Base-by-base conservation (phyloP, 2,888 invertebrate species). In the Bellardia bayeri region DNA sequence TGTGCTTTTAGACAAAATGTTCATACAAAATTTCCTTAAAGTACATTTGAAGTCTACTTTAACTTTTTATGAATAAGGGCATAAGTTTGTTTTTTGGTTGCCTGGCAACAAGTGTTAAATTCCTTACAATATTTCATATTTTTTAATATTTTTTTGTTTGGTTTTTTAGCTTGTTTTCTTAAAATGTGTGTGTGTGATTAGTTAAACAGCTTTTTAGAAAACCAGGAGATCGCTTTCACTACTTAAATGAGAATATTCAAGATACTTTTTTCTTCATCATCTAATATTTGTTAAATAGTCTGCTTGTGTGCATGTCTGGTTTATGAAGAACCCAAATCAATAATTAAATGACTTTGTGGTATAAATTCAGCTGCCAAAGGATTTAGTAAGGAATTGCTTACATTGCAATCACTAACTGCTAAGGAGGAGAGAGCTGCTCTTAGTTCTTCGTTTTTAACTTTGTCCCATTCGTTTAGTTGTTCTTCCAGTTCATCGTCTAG, bases 281-380 rank as follows among this genome's bases (percentile, higher is more conserved):
- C 51, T 54, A 37, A 14, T 61, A 51, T 49, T 68, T 54, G 30
- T n/a, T 49, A 14, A n/a, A 33, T 54, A n/a, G 66, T 56, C 13
- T 78, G 33, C 66, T 75, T 2, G 30, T n/a, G 11, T 51, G 13
- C n/a, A 16, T 49, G 23, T 30, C 33, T 63, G 51, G 56, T 79
- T 87, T 93, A 93, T 82, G 93, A 92, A 88, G 91, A 90, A 63
- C 91, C 91, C 76, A 92, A 90, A 78, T 92, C 93, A 71, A 93
- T 89, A 79, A 93, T 90, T 79, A 87, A 75, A 82, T 91, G 92
- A 89, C 90, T 90, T 85, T 90, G 92, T 89, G 98, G 98, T 82
- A 98, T 95, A 91, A 98, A 98, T 94, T 98, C 97, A 0, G 97
- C 97, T 0, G 98, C 98, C 89, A 97, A 95, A 0, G 97, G 97